Evolutionary conservation across 2,113 vertebrate species (phyloP), one percentile per base, ranked within the genome.

Genomic region (Halichoerus grypus): DNA sequence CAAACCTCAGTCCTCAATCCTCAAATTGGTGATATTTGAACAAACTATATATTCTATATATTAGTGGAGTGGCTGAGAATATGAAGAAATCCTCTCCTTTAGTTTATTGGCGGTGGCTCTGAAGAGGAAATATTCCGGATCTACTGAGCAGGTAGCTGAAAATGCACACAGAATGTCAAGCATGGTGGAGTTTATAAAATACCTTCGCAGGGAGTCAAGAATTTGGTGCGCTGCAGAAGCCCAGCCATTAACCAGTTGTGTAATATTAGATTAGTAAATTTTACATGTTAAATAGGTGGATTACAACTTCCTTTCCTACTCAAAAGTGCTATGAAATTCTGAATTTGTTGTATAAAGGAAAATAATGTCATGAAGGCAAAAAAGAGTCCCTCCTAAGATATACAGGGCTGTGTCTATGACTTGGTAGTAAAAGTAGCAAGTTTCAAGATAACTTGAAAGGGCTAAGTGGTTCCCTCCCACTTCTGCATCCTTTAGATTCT

Each of bases 321-420:
- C 22, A 88, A 88, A 95, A 88, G 19, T 77, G 15, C 55, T 59
- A 46, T n/a, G 4, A 84, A 80, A 74, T 81, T 76, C 22, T 93
- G 33, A 83, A 18, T 71, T 88, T 85, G 21, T 85, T 82, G 90
- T 59, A 42, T 57, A 88, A 42, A 92, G 11, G 36, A 97, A 88
- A 79, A 26, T 31, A 94, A 74, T 36, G 10, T 61, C 9, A 61
- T 33, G 7, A 76, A 90, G 28, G 39, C 21, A 61, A 10, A 89
- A 57, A 86, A 82, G 36, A 57, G 9, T 2, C 18, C 8, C 14
- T 59, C 8, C 7, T 49, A 55, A 88, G 12, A 80, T 76, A 71
- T 7, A 28, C 1, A 90, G 39, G 24, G 1, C 7, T 63, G 53
- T 19, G 94, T 91, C 59, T 94, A 15, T 15, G 39, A 77, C 19